A percentile compares a stretch with the other conserved stretches of the same genome.
phyloP scores from a whole-genome alignment of 2,113 vertebrate species.

The Emydura subglobosa region DNA sequence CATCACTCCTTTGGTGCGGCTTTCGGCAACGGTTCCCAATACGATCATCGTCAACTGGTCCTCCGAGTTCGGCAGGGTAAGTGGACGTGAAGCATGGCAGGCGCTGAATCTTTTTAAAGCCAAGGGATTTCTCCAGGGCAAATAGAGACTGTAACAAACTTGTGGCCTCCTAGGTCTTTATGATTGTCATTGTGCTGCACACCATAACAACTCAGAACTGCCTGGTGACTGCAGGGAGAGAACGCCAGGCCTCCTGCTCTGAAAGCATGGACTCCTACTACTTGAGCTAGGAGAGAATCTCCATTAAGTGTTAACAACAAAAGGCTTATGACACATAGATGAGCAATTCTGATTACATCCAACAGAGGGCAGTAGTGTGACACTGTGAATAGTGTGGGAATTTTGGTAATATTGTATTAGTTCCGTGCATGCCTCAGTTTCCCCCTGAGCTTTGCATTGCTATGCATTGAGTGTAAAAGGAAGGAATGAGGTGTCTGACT shows the following conservation, averaged over 20 bases:
- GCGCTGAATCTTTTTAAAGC: not conserved
- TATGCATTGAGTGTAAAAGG: too few relatives aligned
- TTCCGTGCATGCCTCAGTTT: too few relatives aligned
- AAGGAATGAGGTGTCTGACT: too few relatives aligned
- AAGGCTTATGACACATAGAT: not conserved
- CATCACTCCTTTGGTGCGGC: conserved; percentile 78
- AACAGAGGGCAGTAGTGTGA: not conserved
- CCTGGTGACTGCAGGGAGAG: not conserved
- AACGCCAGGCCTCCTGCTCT: not conserved
- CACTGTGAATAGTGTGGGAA: not conserved
- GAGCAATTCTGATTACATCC: not conserved
- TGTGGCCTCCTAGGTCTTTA: not conserved
- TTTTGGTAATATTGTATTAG: too few relatives aligned
- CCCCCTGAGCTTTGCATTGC: too few relatives aligned
- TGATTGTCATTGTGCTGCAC: not conserved
- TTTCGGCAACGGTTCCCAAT: conserved; percentile 80
- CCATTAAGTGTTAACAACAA: not conserved
- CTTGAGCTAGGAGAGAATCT: not conserved
- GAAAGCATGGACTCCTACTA: not conserved
- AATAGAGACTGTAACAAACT: not conserved
- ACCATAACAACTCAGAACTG: too few relatives aligned
- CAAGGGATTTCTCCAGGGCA: not conserved
- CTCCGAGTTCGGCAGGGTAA: conserved; percentile 82
- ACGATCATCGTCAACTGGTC: conserved; percentile 83
- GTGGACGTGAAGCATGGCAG: not conserved